A percentile compares a stretch with the other conserved stretches of the same genome.
Conservation (phyloP, 1,140 invertebrate species). For the Drosophila truncata region DNA sequence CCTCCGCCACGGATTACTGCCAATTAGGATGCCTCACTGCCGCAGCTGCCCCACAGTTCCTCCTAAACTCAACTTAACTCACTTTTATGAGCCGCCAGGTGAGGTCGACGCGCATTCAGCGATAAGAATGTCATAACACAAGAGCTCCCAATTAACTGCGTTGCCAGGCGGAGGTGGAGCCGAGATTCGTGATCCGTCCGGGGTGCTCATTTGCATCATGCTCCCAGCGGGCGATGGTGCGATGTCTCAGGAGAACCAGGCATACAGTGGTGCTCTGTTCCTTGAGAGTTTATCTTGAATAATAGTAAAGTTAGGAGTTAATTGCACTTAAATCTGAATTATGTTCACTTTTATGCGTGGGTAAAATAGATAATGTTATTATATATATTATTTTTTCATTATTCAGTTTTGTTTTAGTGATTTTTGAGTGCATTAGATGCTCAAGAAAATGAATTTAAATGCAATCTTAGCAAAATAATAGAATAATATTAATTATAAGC, state of each 20-base stretch:
- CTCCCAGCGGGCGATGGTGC: conserved; percentile 30
- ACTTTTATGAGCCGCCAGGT: conserved; percentile 39
- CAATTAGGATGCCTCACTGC: conserved; percentile 25
- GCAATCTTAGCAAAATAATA: too few relatives aligned
- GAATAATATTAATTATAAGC: neutral
- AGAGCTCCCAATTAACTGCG: conserved; percentile 36
- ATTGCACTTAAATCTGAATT: neutral
- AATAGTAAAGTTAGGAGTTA: neutral
- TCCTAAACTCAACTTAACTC: conserved; percentile 7
- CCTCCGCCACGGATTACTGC: conserved; percentile 11
- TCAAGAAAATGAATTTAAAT: neutral
- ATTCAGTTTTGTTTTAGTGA: too few relatives aligned
- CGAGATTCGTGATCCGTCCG: conserved; percentile 10
- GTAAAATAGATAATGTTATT: neutral
- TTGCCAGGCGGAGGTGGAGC: conserved; percentile 28
- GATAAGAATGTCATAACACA: conserved; percentile 52
- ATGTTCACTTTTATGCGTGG: neutral
- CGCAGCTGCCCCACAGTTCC: conserved; percentile 13
- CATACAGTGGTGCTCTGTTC: conserved; percentile 2
- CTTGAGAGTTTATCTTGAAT: too few relatives aligned
- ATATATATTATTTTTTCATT: neutral
- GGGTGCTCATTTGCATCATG: conserved; percentile 38
- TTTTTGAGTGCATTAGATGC: neutral
- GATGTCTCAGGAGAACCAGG: conserved; percentile 13
- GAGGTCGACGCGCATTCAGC: conserved; percentile 49